Evolutionary conservation across 23 tunicate genomes (phyloP), one percentile per base, ranked within the genome.

Genomic region (Halocynthia aurantium): DNA sequence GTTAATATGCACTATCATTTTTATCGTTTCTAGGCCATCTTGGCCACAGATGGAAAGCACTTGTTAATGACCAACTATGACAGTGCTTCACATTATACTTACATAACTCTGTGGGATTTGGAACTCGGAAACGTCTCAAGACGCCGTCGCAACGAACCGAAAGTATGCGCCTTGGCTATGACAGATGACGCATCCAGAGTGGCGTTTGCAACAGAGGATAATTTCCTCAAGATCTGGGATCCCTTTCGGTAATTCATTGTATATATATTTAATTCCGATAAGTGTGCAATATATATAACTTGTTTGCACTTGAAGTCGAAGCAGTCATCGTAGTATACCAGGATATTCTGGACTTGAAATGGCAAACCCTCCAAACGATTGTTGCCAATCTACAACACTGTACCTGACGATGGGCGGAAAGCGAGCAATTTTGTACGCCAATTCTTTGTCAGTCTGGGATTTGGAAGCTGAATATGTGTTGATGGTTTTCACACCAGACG

Each of bases 61-160:
- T 80, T 92, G 4, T 78, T 92, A 51, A 84, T 83, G 55, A 77
- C 87, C 12, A 92, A 86, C 53, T 92, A 82, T 80, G 92, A 92
- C 56, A 78, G 77, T 63, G 83, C 63, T 6, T 62, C 82, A 51
- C 83, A 92, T 57, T 55, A 77, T 15, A 80, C 89, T 7, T 92
- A 92, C 72, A 50, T 92, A 1, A 86, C 88, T 18, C 86, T 92
- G 79, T 92, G 98, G 98, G 74, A 64, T 76, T 77, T 92, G 60
- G 68, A 56, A 49, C 70, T 75, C 7, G 98, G 98, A 0, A 44
- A 50, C 31, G 81, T 86, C 5, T 75, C 75, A 13, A 58, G 98
- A 73, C 71, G 98, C 44, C 58, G 82, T 10, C 85, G 75, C 18
- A 81, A 92, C 64, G 98, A 92, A 62, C 98, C 98, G 13, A 50